Percentiles rank a stretch among this genome's conserved stretches.
Conservation (phyloP, 2,113 vertebrate species). For the Odocoileus hemionus region DNA sequence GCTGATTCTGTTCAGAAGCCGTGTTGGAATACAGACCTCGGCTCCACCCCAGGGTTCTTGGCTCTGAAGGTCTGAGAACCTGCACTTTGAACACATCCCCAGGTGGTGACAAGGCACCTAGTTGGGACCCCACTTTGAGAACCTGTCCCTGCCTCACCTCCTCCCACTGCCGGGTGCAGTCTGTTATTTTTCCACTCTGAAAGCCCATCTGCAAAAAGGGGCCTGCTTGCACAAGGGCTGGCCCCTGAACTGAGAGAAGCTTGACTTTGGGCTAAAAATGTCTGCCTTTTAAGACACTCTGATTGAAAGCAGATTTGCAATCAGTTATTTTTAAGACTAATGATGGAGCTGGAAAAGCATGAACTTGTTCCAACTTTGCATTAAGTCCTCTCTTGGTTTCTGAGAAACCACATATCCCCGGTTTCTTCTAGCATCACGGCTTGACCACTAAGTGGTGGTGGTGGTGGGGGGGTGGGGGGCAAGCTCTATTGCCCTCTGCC, state of each 20-base stretch:
- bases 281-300: constrained; percentile 19
- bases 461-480: no score
- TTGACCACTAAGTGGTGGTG: background rate
- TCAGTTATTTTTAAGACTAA: constrained; percentile 33
- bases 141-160: accelerated
- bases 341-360: background rate
- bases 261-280: constrained; percentile 29
- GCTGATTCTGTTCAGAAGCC: background rate
- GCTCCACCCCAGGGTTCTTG: background rate
- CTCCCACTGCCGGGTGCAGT: background rate
- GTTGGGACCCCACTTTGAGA: background rate
- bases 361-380: background rate
- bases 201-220: background rate
- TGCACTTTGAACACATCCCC: background rate
- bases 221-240: background rate
- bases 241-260: background rate
- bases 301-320: background rate
- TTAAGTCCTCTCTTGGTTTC: background rate
- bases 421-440: accelerated
- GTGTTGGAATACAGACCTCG: background rate
- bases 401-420: background rate
- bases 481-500: accelerated
- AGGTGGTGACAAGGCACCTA: background rate
- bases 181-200: background rate
- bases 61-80: background rate